Evolutionary conservation across 2,113 vertebrate genomes (phyloP).

Genomic region (Albula glossodonta): DNA sequence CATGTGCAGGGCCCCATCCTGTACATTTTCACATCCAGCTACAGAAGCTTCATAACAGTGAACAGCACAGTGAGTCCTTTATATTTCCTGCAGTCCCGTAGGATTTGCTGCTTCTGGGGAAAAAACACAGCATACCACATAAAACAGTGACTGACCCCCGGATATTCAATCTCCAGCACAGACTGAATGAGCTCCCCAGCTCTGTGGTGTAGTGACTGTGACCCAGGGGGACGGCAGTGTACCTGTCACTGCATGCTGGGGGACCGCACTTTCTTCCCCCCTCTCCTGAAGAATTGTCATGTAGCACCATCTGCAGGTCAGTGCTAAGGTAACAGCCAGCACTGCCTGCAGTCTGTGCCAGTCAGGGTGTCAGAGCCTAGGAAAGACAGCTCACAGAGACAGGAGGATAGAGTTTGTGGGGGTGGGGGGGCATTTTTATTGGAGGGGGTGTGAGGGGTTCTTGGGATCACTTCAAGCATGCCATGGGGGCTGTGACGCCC

Average conservation of each 20-base stretch:
- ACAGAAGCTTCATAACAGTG: background rate
- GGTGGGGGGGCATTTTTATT: background rate
- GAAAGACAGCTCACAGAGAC: background rate
- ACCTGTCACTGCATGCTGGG: conserved; percentile 1
- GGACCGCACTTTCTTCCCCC: background rate
- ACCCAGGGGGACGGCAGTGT: background rate
- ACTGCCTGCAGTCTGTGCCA: conserved; percentile 6
- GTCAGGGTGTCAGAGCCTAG: conserved; percentile 1
- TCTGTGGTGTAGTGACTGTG: background rate
- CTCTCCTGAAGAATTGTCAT: conserved; percentile 71
- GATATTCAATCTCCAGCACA: too few relatives aligned
- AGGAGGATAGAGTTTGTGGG: too few relatives aligned
- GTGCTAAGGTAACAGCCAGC: conserved; percentile 51
- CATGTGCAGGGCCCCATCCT: background rate
- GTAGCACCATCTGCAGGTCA: conserved; percentile 95
- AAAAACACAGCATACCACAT: background rate
- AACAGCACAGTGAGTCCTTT: background rate
- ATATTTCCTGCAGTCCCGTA: background rate
- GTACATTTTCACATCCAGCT: background rate
- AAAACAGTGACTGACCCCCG: too few relatives aligned
- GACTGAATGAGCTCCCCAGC: background rate
- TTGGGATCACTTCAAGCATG: too few relatives aligned
- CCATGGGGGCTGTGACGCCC: background rate
- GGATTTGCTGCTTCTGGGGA: background rate
- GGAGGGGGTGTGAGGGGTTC: too few relatives aligned